Evolutionary conservation across 1,140 invertebrate species (phyloP).

Genomic region (Acromyrmex heyeri): DNA sequence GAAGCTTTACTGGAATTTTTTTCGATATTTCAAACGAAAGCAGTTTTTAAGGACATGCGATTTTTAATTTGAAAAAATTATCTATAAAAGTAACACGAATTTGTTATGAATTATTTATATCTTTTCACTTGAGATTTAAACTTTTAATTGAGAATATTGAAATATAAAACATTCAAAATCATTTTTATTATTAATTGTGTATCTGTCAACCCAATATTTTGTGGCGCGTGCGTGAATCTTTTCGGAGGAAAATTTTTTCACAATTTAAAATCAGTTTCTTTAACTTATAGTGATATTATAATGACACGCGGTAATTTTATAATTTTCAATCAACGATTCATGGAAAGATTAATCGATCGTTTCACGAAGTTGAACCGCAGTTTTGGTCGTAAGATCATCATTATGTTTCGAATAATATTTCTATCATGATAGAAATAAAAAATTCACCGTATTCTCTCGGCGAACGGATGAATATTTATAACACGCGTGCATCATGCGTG

Average conservation of each 20-base stretch:
- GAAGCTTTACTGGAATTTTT: slow-evolving; percentile 66
- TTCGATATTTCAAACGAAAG: slow-evolving; percentile 39
- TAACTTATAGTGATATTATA: too few species aligned
- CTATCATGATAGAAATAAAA: slow-evolving; percentile 23
- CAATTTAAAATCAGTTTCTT: not conserved
- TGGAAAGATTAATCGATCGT: not conserved
- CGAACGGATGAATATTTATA: slow-evolving; percentile 56
- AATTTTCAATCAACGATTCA: not conserved
- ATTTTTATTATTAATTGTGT: not conserved
- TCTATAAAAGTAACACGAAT: not conserved
- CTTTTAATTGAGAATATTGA: not conserved
- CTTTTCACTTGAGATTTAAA: not conserved
- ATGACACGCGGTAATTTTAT: not conserved
- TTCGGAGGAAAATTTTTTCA: not conserved
- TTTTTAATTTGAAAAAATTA: not conserved
- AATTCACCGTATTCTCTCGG: not conserved
- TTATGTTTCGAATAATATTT: not conserved
- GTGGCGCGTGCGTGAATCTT: not conserved
- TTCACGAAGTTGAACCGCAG: not conserved
- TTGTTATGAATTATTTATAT: not conserved
- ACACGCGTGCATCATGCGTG: slow-evolving; percentile 15
- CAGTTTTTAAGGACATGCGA: not conserved
- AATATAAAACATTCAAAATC: not conserved
- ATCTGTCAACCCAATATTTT: not conserved
- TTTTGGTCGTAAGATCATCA: not conserved